These are phyloP conservation scores for Phrynosoma platyrhinos DNA, from an alignment of 2,113 vertebrate genomes.

Conservation along the genomic window DNA sequence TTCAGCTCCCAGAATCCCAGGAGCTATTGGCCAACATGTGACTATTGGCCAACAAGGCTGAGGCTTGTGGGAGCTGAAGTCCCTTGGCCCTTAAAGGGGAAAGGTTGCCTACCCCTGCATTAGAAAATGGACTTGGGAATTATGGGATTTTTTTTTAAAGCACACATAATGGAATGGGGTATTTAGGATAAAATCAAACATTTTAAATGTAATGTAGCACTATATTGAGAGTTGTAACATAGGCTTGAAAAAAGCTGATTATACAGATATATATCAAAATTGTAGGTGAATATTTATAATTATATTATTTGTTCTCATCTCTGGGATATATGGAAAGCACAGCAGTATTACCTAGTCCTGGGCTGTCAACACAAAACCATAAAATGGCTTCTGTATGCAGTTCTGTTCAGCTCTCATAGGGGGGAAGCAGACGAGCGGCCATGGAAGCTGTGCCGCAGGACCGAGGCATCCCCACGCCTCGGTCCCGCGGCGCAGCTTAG, in stretches of 20 bases:
- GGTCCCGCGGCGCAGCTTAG: no score
- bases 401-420: conserved; percentile 36
- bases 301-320: background rate
- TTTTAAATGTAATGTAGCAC: conserved; percentile 11
- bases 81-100: no score
- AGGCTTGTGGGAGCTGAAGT: no score
- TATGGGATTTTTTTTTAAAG: background rate
- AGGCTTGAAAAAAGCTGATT: background rate
- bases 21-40: no score
- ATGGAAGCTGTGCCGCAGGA: no score
- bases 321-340: background rate
- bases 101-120: no score
- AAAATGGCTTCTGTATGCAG: conserved; percentile 22
- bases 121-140: background rate
- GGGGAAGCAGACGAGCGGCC: no score
- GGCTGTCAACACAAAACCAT: conserved; percentile 6
- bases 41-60: no score
- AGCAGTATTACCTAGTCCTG: background rate
- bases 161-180: background rate
- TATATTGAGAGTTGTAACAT: background rate
- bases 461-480: no score
- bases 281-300: conserved; percentile 1
- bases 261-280: conserved; percentile 5
- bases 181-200: conserved; percentile 1
- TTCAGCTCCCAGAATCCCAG: no score